Evolutionary conservation across 2,888 invertebrate genomes (phyloP), one percentile per base, ranked within the genome.

Genomic region (Tenthredo livida): DNA sequence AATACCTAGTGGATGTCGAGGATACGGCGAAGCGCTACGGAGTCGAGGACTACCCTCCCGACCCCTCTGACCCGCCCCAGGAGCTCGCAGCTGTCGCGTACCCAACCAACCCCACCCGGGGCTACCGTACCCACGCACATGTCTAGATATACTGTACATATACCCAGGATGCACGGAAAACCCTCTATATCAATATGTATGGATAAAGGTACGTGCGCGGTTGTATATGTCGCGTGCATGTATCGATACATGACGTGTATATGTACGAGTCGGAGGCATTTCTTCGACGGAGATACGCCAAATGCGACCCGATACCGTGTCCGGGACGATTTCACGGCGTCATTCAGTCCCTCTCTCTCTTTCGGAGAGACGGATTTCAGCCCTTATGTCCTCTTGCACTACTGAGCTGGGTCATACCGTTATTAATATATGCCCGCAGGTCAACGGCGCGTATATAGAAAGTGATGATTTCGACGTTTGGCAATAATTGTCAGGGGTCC

Each of bases 11-110:
- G 58, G 80, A 61, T 58, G 80, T 58, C 67, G 83, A 47, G 83
- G 67, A 82, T 73, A 73, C 73, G 83, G 37, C 10, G 37, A 47
- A 83, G 67, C 65, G 83, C 83, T 58, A 65, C 84, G 58, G 84
- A 84, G 85, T 80, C 85, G 82, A 85, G 85, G 80, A 84, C 70
- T 70, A 43, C 33, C 87, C 65, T 67, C 61, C 84, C 84, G 77
- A 75, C 72, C 72, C 84, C 85, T 54, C 33, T 75, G 37, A 77
- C 54, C 84, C 77, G 73, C 75, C 84, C 78, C 65, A 84, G 73
- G 86, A 65, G 65, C 61, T 84, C 85, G 78, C 86, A 84, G 47
- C 83, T 54, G 83, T 84, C 58, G 84, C 86, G 83, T 83, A 83
- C 83, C 83, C 83, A 83, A 65, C 80, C 58, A 47, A 83, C 83